phyloP scores from a whole-genome alignment of 2,888 invertebrate species.

The Trachelus troglodyta region DNA sequence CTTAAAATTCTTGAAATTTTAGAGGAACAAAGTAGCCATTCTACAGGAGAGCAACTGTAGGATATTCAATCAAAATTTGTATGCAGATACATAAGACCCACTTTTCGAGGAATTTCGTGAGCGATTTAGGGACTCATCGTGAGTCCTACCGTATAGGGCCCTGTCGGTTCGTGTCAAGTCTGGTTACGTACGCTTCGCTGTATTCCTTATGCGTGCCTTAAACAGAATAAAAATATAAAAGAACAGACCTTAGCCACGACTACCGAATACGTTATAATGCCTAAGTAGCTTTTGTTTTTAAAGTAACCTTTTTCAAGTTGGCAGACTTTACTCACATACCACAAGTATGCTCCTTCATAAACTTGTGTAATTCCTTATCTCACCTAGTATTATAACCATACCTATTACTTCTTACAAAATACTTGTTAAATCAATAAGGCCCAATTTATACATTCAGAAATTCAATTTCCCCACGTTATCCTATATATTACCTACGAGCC shows the following conservation, averaged over 20 bases:
- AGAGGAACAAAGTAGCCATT: neutral
- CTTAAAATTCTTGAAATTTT: neutral
- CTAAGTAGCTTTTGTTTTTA: constrained; percentile 51
- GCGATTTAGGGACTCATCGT: constrained; percentile 2
- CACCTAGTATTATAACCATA: neutral
- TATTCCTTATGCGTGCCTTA: constrained; percentile 34
- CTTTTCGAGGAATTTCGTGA: constrained; percentile 34
- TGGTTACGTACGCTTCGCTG: constrained; percentile 31
- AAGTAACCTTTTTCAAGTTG: constrained; percentile 32
- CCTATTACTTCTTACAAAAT: neutral
- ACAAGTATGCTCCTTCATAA: neutral
- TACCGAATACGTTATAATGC: constrained; percentile 49
- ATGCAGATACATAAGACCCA: constrained; percentile 10
- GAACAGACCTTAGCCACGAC: constrained; percentile 26
- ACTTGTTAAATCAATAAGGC: neutral
- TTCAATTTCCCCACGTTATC: neutral
- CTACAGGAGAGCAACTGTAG: neutral
- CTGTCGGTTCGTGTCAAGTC: constrained; percentile 9
- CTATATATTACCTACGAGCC: neutral
- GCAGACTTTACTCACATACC: constrained; percentile 3
- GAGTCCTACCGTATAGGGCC: neutral
- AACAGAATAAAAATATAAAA: constrained; percentile 18
- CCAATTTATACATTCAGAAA: neutral
- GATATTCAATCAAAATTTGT: neutral
- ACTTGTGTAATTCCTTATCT: neutral